Evolutionary conservation across 2,888 invertebrate species (phyloP).

Genomic region (Melinaea marsaeus): DNA sequence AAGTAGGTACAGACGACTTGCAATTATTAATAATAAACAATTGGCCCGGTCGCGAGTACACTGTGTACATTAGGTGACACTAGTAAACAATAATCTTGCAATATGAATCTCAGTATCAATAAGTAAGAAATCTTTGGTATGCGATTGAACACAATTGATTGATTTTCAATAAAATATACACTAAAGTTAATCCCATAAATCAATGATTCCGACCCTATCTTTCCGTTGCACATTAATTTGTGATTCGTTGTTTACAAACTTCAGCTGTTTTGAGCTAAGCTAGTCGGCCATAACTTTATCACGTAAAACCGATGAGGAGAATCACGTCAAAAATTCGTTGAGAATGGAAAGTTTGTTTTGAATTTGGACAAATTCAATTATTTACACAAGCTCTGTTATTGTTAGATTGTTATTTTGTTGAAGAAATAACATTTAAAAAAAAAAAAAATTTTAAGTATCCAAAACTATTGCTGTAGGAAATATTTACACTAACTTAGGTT

Average conservation of each 20-base stretch:
- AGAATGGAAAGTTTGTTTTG: slow-evolving; percentile 13
- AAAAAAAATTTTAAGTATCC: too few species aligned
- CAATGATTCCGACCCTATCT: neutral
- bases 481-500: too few species aligned
- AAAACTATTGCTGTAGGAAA: too few species aligned
- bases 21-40: too few species aligned
- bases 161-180: neutral
- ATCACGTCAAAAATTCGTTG: slow-evolving; percentile 16
- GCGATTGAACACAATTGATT: neutral
- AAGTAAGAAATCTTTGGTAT: slow-evolving; percentile 3
- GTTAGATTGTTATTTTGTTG: neutral
- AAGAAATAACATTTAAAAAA: neutral
- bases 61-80: neutral
- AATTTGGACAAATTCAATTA: slow-evolving; percentile 16
- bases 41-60: too few species aligned
- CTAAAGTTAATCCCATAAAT: neutral
- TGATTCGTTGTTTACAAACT: neutral
- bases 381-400: slow-evolving; percentile 13
- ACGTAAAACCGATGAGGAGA: slow-evolving; percentile 16
- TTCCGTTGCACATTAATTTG: neutral
- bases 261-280: neutral
- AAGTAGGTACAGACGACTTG: too few species aligned
- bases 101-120: neutral
- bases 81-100: neutral
- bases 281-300: slow-evolving; percentile 19